Conservation (phyloP, 2,797 vertebrate genomes). For the Pantherophis alleghaniensis region DNA sequence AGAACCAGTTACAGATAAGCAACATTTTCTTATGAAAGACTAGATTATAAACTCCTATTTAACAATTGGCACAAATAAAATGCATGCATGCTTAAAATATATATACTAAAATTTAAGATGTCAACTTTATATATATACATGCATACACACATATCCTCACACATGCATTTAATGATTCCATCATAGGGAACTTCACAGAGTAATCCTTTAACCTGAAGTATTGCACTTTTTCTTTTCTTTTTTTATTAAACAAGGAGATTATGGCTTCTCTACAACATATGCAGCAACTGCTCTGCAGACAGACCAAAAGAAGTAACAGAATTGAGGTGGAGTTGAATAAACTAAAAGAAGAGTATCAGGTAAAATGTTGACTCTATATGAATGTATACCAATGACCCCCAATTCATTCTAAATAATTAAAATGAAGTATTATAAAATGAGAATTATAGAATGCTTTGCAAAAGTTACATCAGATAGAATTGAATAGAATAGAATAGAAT, state of each 20-base stretch:
- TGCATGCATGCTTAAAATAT: neutral
- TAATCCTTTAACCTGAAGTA: conserved; percentile 21
- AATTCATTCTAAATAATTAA: conserved; percentile 21
- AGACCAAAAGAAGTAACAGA: conserved; percentile 76
- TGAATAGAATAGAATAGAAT: no score
- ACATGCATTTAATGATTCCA: neutral
- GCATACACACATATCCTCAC: neutral
- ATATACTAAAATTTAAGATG: neutral
- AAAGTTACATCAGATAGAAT: neutral
- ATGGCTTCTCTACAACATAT: conserved; percentile 79
- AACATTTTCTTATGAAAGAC: neutral
- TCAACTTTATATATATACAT: neutral
- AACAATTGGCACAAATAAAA: neutral
- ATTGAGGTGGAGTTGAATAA: conserved; percentile 77
- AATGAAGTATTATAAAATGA: conserved; percentile 16
- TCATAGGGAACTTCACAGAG: conserved; percentile 31
- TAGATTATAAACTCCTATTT: neutral
- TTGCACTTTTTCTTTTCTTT: conserved; percentile 26
- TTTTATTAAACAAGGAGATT: conserved; percentile 77
- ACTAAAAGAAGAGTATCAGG: conserved; percentile 75
- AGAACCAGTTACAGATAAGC: neutral
- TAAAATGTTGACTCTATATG: conserved; percentile 54
- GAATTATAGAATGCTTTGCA: neutral
- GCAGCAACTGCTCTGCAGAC: conserved; percentile 81
- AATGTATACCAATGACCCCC: neutral